These are phyloP conservation scores for Amblyjoppa fuscipennis DNA, from an alignment of 2,888 invertebrate genomes.

Conservation along the genomic window DNA sequence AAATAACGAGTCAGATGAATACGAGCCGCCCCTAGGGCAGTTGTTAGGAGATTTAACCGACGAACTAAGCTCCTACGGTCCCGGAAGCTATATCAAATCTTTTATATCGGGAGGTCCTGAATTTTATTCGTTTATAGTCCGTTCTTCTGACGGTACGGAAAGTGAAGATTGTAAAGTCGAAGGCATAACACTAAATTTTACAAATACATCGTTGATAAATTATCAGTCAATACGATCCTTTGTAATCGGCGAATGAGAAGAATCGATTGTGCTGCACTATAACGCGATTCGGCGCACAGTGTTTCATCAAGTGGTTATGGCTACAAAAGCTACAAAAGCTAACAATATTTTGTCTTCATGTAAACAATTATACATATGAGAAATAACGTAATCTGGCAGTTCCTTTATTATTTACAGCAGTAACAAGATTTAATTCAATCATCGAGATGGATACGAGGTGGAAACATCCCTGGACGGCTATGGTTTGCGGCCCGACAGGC, in stretches of 20 bases:
- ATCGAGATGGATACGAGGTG: constrained; percentile 16
- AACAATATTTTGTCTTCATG: too few relatives aligned
- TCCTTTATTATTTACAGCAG: background rate
- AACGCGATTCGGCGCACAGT: too few relatives aligned
- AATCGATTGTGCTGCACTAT: too few relatives aligned
- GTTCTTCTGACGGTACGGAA: constrained; percentile 9
- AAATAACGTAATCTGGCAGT: too few relatives aligned
- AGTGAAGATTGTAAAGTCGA: constrained; percentile 71
- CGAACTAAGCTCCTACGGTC: constrained; percentile 71
- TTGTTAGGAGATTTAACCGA: constrained; percentile 80
- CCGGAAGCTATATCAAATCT: constrained; percentile 75
- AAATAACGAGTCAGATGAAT: constrained; percentile 33
- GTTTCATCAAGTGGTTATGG: too few relatives aligned
- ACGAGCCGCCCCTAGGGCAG: constrained; percentile 72
- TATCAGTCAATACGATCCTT: background rate
- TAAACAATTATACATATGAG: too few relatives aligned
- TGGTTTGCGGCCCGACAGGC: background rate
- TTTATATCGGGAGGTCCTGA: constrained; percentile 81
- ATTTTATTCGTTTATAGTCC: constrained; percentile 72
- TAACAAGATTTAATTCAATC: background rate
- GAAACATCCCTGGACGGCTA: constrained; percentile 48
- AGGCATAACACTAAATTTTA: constrained; percentile 63
- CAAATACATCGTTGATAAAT: background rate
- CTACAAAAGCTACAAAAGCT: too few relatives aligned
- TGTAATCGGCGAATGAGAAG: too few relatives aligned